Evolutionary conservation across 92 coral and sea anemone species (phyloP), one percentile per base, ranked within the genome.

Genomic region (Scolanthus callimorphus): DNA sequence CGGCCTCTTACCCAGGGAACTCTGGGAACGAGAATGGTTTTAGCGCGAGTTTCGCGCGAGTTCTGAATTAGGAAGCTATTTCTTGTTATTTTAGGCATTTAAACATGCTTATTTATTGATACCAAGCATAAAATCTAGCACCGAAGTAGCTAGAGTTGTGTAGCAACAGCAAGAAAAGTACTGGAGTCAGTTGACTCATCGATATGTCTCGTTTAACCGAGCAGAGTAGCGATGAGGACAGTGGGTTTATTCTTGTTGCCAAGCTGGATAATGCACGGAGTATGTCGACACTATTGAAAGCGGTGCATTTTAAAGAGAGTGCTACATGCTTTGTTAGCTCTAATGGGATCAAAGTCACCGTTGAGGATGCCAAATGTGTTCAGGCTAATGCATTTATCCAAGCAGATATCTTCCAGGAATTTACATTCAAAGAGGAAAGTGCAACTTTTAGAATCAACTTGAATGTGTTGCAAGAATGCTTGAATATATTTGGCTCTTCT

Each of bases 301-400:
- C 96, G 31, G 90, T 94, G 11, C 97, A 94, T 48, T 94, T 94
- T 56, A 94, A 89, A 74, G 99, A 94, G 99, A 89, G 88, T 54
- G 92, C 99, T 67, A 94, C 88, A 21, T 94, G 99, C 58, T 89
- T 84, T 85, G 88, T 84, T 25, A 94, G 97, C 59, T 77, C 88
- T 61, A 94, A 89, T 84, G 99, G 99, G 2, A 57, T 94, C 50
- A 94, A 94, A 76, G 83, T 94, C 25, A 94, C 99, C 23, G 99
- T 89, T 26, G 99, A 94, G 55, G 83, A 85, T 81, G 82, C 96
- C 48, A 94, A 94, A 54, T 94, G 97, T 66, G 85, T 94, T 20
- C 99, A 94, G 68, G 99, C 95, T 52, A 94, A 94, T 74, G 99
- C 99, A 19, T 94, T 94, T 62, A 90, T 89, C 38, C 99, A 94